Conservation (phyloP, 1,140 invertebrate genomes). For the Bombyx mandarina region DNA sequence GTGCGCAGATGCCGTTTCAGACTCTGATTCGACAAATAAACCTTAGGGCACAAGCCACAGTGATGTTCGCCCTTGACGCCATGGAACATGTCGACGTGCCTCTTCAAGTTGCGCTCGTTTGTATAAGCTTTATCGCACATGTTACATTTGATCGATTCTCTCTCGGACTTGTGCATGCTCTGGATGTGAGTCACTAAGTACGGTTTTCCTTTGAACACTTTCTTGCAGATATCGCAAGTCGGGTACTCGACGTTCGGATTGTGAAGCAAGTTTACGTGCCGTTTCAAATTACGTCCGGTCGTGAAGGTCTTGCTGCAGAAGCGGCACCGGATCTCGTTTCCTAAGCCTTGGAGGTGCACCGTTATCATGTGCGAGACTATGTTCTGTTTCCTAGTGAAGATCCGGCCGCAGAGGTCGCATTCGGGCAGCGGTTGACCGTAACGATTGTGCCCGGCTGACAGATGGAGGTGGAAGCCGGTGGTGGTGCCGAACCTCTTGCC, state of each 20-base stretch:
- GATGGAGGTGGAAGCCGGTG: constrained; percentile 30
- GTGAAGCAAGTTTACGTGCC: constrained; percentile 37
- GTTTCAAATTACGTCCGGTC: constrained; percentile 38
- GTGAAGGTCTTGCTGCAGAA: constrained; percentile 41
- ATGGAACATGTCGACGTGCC: constrained; percentile 40
- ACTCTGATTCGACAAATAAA: constrained; percentile 46
- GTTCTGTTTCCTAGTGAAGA: constrained; percentile 51
- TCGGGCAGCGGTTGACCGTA: constrained; percentile 35
- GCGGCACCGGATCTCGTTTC: constrained; percentile 24
- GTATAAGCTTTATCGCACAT: constrained; percentile 42
- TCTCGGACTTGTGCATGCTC: constrained; percentile 17
- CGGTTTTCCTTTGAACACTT: constrained; percentile 34
- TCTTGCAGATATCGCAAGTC: constrained; percentile 38
- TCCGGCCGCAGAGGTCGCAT: constrained; percentile 49
- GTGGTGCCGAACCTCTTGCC: constrained; percentile 34
- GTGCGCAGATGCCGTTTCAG: constrained; percentile 30
- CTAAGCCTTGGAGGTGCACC: constrained; percentile 32
- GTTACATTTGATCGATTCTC: constrained; percentile 24
- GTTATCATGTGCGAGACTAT: constrained; percentile 48
- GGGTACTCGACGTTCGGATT: constrained; percentile 31
- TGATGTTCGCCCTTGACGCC: constrained; percentile 30
- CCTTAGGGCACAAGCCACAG: constrained; percentile 43
- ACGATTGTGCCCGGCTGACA: constrained; percentile 39
- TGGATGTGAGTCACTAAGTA: constrained; percentile 37
- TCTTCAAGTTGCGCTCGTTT: constrained; percentile 35